Evolutionary conservation across 2,113 vertebrate genomes (phyloP).

Genomic region (Australoheros scitulus): DNA sequence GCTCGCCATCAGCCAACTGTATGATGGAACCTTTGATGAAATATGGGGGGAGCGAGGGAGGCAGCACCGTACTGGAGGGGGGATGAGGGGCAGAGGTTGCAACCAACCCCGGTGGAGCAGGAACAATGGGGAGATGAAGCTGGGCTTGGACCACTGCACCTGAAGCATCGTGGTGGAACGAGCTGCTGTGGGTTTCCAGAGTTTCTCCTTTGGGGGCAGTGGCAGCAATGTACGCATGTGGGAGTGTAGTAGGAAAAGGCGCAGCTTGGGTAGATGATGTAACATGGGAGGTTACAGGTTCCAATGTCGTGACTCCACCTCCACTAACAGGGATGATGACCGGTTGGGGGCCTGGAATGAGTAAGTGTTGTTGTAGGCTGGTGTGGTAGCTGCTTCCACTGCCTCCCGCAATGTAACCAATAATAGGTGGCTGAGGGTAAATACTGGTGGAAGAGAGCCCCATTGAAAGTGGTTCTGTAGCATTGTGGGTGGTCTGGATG

Average conservation of each 20-base stretch:
- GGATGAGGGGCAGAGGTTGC: slow-evolving; percentile 55
- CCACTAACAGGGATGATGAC: slow-evolving; percentile 91
- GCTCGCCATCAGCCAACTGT: slow-evolving; percentile 94
- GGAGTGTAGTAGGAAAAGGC: slow-evolving; percentile 88
- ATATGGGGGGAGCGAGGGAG: slow-evolving; percentile 92
- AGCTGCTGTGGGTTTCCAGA: slow-evolving; percentile 26
- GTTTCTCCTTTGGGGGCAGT: slow-evolving; percentile 85
- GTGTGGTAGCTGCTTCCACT: slow-evolving; percentile 83
- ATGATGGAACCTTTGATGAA: slow-evolving; percentile 99
- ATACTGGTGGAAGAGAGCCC: slow-evolving; percentile 87
- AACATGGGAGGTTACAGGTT: slow-evolving; percentile 79
- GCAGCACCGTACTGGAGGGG: slow-evolving; percentile 73
- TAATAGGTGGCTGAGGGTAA: slow-evolving; percentile 90
- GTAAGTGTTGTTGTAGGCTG: slow-evolving; percentile 91
- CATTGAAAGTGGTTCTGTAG: slow-evolving; percentile 88
- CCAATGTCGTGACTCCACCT: slow-evolving; percentile 78
- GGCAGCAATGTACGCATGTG: slow-evolving; percentile 89
- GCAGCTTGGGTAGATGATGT: slow-evolving; percentile 83
- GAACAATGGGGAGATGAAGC: slow-evolving; percentile 90
- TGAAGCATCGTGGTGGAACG: slow-evolving; percentile 50
- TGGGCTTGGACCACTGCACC: slow-evolving; percentile 89
- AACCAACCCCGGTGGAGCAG: slow-evolving; percentile 72
- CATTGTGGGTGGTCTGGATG: slow-evolving; percentile 92
- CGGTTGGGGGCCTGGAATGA: slow-evolving; percentile 92
- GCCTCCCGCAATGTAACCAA: slow-evolving; percentile 88